These are phyloP conservation scores for Drosophila bifasciata DNA, from an alignment of 1,140 invertebrate species.

Conservation along the genomic window DNA sequence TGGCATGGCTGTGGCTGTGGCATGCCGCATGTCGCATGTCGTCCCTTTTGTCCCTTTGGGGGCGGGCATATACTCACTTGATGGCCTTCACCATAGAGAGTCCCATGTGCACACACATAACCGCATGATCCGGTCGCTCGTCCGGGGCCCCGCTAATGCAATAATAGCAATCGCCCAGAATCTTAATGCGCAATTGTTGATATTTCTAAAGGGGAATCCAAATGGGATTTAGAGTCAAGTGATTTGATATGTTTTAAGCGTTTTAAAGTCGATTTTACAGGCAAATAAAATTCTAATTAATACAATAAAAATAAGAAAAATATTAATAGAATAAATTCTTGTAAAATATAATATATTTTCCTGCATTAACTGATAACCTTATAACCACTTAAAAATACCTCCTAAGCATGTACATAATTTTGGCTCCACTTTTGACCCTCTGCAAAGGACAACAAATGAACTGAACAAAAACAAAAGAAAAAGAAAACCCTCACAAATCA, in stretches of 20 bases:
- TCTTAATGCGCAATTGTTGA: conserved; percentile 96
- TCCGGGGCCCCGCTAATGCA: conserved; percentile 96
- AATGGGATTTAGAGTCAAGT: conserved; percentile 14
- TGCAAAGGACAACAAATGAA: conserved; percentile 47
- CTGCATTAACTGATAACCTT: no score
- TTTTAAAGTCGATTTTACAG: no score
- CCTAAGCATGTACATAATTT: conserved; percentile 9
- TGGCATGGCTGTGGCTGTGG: not conserved
- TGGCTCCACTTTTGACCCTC: not conserved
- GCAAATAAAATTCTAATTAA: no score
- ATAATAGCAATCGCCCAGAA: conserved; percentile 98
- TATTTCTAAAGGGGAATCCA: conserved; percentile 88
- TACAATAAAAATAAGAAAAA: no score
- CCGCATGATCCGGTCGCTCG: conserved; percentile 95
- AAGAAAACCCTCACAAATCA: conserved; percentile 37
- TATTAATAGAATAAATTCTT: no score
- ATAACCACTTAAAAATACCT: conserved; percentile 5
- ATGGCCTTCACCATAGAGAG: conserved; percentile 98
- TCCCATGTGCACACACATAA: conserved; percentile 97
- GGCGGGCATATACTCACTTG: conserved; percentile 88
- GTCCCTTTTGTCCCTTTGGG: conserved; percentile 4
- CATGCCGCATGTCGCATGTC: no score
- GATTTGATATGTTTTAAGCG: no score
- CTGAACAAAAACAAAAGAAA: conserved; percentile 32
- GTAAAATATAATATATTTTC: no score